A percentile compares a stretch with the other conserved stretches of the same genome.
These are phyloP conservation scores for Crotalus horridus DNA, from an alignment of 2,113 vertebrate species.

Conservation along the genomic window DNA sequence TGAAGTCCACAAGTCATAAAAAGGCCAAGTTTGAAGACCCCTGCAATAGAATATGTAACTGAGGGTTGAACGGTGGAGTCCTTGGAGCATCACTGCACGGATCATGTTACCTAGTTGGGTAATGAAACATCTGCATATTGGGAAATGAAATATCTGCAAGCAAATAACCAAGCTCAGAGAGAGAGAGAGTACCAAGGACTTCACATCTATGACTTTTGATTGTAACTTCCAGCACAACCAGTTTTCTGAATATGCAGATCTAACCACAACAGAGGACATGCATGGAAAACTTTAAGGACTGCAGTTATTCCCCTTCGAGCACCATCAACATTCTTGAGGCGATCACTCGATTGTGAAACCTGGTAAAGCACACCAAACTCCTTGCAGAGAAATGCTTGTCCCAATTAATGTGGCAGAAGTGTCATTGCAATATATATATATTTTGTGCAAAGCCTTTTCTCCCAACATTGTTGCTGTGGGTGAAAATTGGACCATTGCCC, in stretches of 20 bases:
- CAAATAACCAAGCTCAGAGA: background rate
- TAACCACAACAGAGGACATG: background rate
- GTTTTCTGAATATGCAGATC: background rate
- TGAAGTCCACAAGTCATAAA: too few species aligned
- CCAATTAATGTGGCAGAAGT: too few species aligned
- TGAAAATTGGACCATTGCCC: too few species aligned
- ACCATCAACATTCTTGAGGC: background rate
- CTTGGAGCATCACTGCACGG: background rate
- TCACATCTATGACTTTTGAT: background rate
- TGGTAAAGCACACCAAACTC: too few species aligned
- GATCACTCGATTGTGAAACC: too few species aligned
- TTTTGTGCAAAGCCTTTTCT: too few species aligned
- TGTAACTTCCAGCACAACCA: background rate
- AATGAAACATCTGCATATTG: background rate
- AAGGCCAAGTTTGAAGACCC: too few species aligned
- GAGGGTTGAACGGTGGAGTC: background rate
- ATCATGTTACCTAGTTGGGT: background rate
- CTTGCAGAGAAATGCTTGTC: too few species aligned
- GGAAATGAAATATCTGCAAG: background rate
- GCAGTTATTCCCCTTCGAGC: background rate
- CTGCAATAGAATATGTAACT: background rate
- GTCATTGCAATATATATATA: too few species aligned
- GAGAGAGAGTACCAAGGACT: background rate
- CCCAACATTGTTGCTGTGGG: too few species aligned
- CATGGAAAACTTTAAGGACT: background rate